These are phyloP conservation scores for Hypomesus transpacificus DNA, from an alignment of 2,113 vertebrate species.

Conservation along the genomic window DNA sequence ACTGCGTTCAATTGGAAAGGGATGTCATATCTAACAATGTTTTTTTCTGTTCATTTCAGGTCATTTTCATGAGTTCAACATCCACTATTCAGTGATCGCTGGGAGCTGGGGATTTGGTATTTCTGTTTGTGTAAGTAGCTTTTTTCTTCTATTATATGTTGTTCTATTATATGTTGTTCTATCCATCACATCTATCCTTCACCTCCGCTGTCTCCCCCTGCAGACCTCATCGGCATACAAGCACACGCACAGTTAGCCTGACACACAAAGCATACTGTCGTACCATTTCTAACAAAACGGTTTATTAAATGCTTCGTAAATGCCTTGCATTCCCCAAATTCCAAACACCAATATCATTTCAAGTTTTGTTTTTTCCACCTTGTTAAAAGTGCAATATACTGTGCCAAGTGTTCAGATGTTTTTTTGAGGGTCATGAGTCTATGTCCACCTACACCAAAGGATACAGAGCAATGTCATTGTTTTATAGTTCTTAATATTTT, in stretches of 20 bases:
- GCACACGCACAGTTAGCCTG: constrained; percentile 63
- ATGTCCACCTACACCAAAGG: too few relatives aligned
- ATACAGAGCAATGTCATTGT: too few relatives aligned
- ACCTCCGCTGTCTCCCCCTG: constrained; percentile 58
- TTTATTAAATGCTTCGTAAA: too few relatives aligned
- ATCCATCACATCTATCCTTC: constrained; percentile 36
- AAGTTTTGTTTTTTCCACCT: too few relatives aligned
- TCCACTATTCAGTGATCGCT: constrained; percentile 88
- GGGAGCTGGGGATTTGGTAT: constrained; percentile 88
- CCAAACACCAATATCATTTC: too few relatives aligned
- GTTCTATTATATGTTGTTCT: constrained; percentile 15
- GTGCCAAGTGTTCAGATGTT: too few relatives aligned
- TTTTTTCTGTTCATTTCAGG: constrained; percentile 71
- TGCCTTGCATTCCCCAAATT: too few relatives aligned
- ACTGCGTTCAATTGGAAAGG: too few relatives aligned
- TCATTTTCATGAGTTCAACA: constrained; percentile 97
- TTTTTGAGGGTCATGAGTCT: too few relatives aligned
- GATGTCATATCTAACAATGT: constrained; percentile 31
- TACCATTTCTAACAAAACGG: too few relatives aligned
- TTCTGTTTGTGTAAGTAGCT: constrained; percentile 93
- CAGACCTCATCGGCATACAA: constrained; percentile 64
- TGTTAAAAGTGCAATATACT: too few relatives aligned
- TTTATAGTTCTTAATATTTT: too few relatives aligned
- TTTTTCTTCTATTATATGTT: constrained; percentile 43
- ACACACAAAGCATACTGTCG: constrained; percentile 44